Evolutionary conservation across 2,888 invertebrate species (phyloP).

Genomic region (Frankliniella fusca): DNA sequence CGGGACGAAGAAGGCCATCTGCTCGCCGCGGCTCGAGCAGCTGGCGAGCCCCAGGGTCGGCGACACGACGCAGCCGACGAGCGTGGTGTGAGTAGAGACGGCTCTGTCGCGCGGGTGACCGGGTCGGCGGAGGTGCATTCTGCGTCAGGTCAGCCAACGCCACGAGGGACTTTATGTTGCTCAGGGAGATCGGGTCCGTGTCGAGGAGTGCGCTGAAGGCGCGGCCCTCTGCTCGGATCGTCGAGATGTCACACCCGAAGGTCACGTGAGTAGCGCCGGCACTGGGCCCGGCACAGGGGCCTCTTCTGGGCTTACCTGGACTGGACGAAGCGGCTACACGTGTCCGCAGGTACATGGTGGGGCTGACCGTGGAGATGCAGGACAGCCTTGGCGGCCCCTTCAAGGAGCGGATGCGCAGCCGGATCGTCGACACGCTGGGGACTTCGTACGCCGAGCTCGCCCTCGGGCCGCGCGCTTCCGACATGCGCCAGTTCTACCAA

Average conservation of each 20-base stretch:
- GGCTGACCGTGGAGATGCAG: conserved; percentile 15
- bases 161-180: background rate
- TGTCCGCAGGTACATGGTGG: conserved; percentile 7
- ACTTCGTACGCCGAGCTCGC: conserved; percentile 21
- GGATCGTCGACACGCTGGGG: conserved; percentile 16
- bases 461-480: conserved; percentile 17
- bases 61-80: background rate
- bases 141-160: background rate
- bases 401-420: conserved; percentile 3
- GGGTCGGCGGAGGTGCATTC: background rate
- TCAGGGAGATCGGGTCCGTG: conserved; percentile 1
- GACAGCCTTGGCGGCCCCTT: background rate
- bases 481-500: conserved; percentile 19
- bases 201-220: conserved; percentile 12
- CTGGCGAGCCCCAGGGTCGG: background rate
- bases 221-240: background rate
- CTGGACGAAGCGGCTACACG: background rate
- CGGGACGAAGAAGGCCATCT: background rate
- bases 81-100: background rate
- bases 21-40: background rate
- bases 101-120: no score
- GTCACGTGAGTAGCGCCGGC: conserved; percentile 1
- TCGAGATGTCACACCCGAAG: background rate
- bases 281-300: background rate
- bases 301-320: background rate